Evolutionary conservation across 2,888 invertebrate genomes (phyloP), one percentile per base, ranked within the genome.

Genomic region (Drymonia ruficornis): DNA sequence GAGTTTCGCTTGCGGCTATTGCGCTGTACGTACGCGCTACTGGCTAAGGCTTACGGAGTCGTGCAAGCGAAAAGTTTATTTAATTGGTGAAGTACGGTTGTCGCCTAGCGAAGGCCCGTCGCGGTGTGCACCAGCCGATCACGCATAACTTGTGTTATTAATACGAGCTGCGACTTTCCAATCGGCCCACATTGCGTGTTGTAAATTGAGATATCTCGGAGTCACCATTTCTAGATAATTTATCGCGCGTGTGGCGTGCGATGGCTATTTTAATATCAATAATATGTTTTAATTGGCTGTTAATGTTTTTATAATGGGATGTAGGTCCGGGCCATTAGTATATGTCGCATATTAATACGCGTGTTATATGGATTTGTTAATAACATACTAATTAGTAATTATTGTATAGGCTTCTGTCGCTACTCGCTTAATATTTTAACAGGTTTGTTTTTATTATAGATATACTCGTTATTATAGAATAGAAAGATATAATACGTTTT

Each of bases 271-370:
- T 62, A 57, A 71, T 63, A 61, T 63, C 69, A 57, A 66, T 72
- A 61, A 71, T 60, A 57, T 53, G 53, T 58, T 62, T 59, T 71
- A 62, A 74, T 71, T 68, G 66, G 60, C 62, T 56, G 66, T 71
- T 74, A 55, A 69, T 66, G 55, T 49, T 50, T 64, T 65, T 59
- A 62, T 64, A 73, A 67, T 64, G 62, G 44, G 55, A 28, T 43
- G 44, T 34, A 31, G 52, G 56, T 53, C 49, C 50, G 52, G 56
- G 52, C 59, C 53, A 62, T 64, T 57, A 61, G 58, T 44, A 34
- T 42, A 52, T 50, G 40, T 40, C 16, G 50, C 49, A 44, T 45
- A 55, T 59, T 61, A 58, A 61, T 65, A n/a, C 57, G 52, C 61
- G 50, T 69, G 52, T 61, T 61, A 23, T 44, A 69, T 53, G n/a